These are phyloP conservation scores for Psammodynastes pulverulentus DNA, from an alignment of 2,113 vertebrate genomes.

Conservation along the genomic window DNA sequence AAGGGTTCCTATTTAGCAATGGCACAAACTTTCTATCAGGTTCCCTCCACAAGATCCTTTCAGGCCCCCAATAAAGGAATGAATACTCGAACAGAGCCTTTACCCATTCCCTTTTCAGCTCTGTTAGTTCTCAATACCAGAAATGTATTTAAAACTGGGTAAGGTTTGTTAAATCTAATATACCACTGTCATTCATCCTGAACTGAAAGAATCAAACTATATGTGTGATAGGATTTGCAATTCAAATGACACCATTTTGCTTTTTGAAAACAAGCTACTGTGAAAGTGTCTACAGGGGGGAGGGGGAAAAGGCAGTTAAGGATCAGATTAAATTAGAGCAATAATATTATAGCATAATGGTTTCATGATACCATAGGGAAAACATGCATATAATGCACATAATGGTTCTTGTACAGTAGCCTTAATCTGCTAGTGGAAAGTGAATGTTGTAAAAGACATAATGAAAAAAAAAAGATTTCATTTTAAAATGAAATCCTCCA, in stretches of 20 bases:
- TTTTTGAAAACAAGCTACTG: constrained; percentile 60
- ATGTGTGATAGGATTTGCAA: constrained; percentile 73
- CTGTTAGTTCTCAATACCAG: constrained; percentile 74
- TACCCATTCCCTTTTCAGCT: constrained; percentile 76
- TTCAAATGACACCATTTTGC: constrained; percentile 71
- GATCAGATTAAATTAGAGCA: constrained; percentile 62
- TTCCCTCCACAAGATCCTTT: constrained; percentile 66
- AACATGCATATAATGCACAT: constrained; percentile 26
- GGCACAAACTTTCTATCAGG: constrained; percentile 68
- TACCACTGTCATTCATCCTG: constrained; percentile 68
- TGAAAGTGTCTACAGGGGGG: constrained; percentile 16
- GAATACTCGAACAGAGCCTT: constrained; percentile 66
- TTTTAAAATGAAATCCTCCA: constrained; percentile 21
- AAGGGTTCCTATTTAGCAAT: constrained; percentile 60
- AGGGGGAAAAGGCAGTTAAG: constrained; percentile 26
- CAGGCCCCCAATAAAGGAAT: constrained; percentile 69
- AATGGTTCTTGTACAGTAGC: background rate
- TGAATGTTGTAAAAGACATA: background rate
- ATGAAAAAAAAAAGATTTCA: constrained; percentile 18
- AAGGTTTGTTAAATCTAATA: constrained; percentile 74
- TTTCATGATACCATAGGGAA: constrained; percentile 55
- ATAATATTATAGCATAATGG: constrained; percentile 58
- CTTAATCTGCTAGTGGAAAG: background rate
- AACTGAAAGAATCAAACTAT: constrained; percentile 67
- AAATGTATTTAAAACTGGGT: constrained; percentile 71